Conservation (phyloP, 2,888 invertebrate species). For the Harpalus rubripes region DNA sequence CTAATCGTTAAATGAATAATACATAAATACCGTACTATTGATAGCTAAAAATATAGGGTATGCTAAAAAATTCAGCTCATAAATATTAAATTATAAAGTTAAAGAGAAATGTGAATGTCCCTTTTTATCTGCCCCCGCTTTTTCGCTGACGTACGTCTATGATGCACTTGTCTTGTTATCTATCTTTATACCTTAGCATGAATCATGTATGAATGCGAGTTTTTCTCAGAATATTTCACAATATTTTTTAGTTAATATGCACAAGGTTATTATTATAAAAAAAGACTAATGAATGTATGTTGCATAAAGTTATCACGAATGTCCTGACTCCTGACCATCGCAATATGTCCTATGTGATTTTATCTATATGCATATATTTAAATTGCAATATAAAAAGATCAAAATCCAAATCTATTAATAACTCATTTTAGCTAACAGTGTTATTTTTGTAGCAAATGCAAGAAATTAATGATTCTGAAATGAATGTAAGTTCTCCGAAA, state of each 20-base stretch:
- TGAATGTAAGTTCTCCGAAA: no score
- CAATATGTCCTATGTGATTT: no score
- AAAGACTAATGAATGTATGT: no score
- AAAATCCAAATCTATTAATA: no score
- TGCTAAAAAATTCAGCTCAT: neutral
- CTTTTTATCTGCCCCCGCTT: neutral
- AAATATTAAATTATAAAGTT: neutral
- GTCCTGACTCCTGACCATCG: no score
- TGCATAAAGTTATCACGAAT: no score
- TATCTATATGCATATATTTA: no score
- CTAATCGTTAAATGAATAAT: neutral
- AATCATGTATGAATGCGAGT: neutral
- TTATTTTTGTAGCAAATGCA: no score
- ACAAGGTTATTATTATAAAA: constrained; percentile 12
- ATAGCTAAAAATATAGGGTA: neutral
- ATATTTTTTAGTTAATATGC: neutral
- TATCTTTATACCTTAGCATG: neutral
- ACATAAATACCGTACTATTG: neutral
- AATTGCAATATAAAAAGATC: no score
- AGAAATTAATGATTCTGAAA: no score
- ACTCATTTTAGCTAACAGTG: no score
- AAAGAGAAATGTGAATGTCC: neutral
- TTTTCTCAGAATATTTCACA: constrained; percentile 15
- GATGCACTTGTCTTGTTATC: neutral
- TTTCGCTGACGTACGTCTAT: neutral